Evolutionary conservation across 2,797 vertebrate genomes (phyloP), one percentile per base, ranked within the genome.

Genomic region (Jordanella pulchra): DNA sequence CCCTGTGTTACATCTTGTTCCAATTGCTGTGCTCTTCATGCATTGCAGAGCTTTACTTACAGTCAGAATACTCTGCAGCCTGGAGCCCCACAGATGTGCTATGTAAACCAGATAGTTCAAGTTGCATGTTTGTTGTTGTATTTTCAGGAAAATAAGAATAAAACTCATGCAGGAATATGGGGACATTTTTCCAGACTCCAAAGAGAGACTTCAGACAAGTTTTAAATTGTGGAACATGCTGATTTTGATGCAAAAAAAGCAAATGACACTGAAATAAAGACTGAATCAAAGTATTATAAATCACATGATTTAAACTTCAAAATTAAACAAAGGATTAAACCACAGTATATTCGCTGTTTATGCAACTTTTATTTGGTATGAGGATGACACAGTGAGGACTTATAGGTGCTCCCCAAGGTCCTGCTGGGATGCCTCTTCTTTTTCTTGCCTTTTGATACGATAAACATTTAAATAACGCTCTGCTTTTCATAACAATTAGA

Each of bases 61-160:
- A 25, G 6, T 44, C 60, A 25, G n/a, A 44, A 7, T 44, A 13
- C 42, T 64, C 6, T 44, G 60, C 23, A 42, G 60, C 35, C 60
- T 61, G 32, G 58, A 39, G 32, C 58, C 58, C 23, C 32, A 61
- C 23, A 44, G 13, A 64, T 9, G 60, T 44, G 39, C 60, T 44
- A 64, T 17, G n/a, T 17, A 44, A 64, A 64, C 60, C 15, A 42
- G 23, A 44, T 23, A 44, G n/a, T 64, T 64, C n/a, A 64, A 39
- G 39, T 44, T 63, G 35, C 60, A 61, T 39, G 35, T 63, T 61
- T 39, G 35, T n/a, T n/a, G 18, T 63, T 64, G 23, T 44, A 64
- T 64, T 64, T 42, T 15, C 5, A 23, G 39, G 13, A 6, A 42
- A 42, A 25, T n/a, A 7, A 44, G 39, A n/a, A 63, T 42, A 25